Percentiles rank a stretch among this genome's conserved stretches.
Evolutionary conservation across 2,797 vertebrate species (phyloP).

Genomic region (Microctenopoma steveboyesi): DNA sequence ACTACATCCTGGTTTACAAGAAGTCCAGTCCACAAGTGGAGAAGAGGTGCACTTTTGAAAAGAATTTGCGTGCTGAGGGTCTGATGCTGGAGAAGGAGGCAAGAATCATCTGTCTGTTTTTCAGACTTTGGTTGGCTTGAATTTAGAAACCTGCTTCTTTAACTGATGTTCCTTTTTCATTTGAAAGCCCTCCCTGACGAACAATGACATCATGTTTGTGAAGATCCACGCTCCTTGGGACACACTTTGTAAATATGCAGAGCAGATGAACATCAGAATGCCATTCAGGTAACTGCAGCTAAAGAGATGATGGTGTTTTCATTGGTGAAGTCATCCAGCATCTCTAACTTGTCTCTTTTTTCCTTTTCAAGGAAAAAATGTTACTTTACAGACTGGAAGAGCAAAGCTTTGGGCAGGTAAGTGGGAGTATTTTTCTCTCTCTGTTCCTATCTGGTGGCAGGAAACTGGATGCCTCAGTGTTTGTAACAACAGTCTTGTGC

Average conservation of each 20-base stretch:
- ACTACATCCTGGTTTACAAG: slow-evolving; percentile 98
- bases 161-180: slow-evolving; percentile 15
- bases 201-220: slow-evolving; percentile 98
- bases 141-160: neutral
- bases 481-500: slow-evolving; percentile 28
- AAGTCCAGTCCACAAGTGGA: slow-evolving; percentile 96
- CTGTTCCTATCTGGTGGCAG: slow-evolving; percentile 1
- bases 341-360: slow-evolving; percentile 66
- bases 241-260: slow-evolving; percentile 96
- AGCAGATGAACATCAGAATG: slow-evolving; percentile 99
- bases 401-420: slow-evolving; percentile 94
- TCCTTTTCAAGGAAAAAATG: slow-evolving; percentile 93
- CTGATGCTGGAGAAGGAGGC: slow-evolving; percentile 99
- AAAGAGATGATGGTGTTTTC: neutral
- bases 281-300: slow-evolving; percentile 91
- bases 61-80: slow-evolving; percentile 95
- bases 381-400: slow-evolving; percentile 96
- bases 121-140: neutral
- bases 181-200: slow-evolving; percentile 92
- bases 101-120: neutral
- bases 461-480: slow-evolving; percentile 14
- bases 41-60: slow-evolving; percentile 97
- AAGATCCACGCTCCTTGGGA: slow-evolving; percentile 98
- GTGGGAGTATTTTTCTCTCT: slow-evolving; percentile 25
- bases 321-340: neutral